These are phyloP conservation scores for Phymanthus crucifer DNA, from an alignment of 92 coral and sea anemone species.

Conservation along the genomic window DNA sequence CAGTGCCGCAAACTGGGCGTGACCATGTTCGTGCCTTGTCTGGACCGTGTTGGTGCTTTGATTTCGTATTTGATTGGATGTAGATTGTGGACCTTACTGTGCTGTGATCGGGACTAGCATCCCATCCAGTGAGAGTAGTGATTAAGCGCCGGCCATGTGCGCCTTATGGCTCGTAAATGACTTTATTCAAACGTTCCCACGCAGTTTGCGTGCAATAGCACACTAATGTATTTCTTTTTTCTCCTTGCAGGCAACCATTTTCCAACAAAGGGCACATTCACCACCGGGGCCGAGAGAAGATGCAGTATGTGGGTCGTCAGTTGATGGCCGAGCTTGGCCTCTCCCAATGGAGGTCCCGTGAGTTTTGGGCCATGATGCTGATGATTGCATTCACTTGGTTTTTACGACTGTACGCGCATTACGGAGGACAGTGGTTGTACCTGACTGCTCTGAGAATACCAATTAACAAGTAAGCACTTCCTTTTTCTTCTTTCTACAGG, in stretches of 20 bases:
- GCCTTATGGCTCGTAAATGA: no score
- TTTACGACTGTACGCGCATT: conserved; percentile 89
- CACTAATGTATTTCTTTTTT: not conserved
- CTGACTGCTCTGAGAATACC: conserved; percentile 88
- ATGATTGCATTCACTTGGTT: conserved; percentile 96
- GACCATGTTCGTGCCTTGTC: no score
- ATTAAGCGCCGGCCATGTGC: no score
- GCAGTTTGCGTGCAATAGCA: not conserved
- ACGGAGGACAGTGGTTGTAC: conserved; percentile 97
- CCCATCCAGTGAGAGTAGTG: no score
- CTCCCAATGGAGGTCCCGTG: conserved; percentile 98
- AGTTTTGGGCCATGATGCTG: conserved; percentile 98
- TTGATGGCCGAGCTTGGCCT: conserved; percentile 95
- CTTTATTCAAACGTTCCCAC: no score
- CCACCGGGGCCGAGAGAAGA: conserved; percentile 96
- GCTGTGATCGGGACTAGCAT: no score
- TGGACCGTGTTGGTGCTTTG: no score
- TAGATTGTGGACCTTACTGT: no score
- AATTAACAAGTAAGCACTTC: conserved; percentile 74
- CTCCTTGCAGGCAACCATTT: conserved; percentile 74
- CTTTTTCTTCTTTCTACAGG: no score
- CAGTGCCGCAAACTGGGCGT: no score
- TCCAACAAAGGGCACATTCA: conserved; percentile 96
- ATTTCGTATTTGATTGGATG: no score
- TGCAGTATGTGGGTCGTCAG: conserved; percentile 99